These are phyloP conservation scores for Pyrocephalus nanus DNA, from an alignment of 2,797 vertebrate species.

Conservation along the genomic window DNA sequence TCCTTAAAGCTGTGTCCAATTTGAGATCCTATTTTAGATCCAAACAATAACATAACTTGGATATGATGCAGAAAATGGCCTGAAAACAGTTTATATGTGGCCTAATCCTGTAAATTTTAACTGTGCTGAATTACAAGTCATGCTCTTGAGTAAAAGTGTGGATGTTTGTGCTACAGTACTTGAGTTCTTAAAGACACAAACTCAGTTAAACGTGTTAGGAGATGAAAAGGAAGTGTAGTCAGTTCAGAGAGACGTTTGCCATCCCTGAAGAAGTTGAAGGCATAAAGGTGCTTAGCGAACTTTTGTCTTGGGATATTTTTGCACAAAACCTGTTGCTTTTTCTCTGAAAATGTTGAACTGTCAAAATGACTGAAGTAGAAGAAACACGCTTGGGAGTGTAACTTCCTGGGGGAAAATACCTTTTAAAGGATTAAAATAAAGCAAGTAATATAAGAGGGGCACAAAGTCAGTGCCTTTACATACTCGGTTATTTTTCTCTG, in stretches of 20 bases:
- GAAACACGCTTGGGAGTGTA: not conserved
- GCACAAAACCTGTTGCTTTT: not conserved
- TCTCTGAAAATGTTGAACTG: not conserved
- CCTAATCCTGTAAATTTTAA: not conserved
- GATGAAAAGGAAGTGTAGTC: not conserved
- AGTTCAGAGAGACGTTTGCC: not conserved
- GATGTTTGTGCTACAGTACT: not conserved
- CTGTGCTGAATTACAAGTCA: not conserved
- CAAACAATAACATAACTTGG: not conserved
- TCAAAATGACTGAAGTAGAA: not conserved
- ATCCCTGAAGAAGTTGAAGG: not conserved
- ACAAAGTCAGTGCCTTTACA: slow-evolving; percentile 68
- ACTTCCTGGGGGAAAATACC: not conserved
- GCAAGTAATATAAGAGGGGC: too few relatives aligned
- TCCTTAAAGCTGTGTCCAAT: not conserved
- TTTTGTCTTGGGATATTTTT: not conserved
- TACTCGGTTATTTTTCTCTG: slow-evolving; percentile 93
- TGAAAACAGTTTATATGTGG: not conserved
- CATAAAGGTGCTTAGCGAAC: not conserved
- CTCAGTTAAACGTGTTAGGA: not conserved
- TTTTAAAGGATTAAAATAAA: not conserved
- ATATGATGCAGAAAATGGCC: not conserved
- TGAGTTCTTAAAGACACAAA: not conserved
- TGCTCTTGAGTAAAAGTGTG: not conserved
- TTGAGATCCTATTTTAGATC: not conserved